phyloP scores from a whole-genome alignment of 2,113 vertebrate genomes.

The Syrrhaptes paradoxus region DNA sequence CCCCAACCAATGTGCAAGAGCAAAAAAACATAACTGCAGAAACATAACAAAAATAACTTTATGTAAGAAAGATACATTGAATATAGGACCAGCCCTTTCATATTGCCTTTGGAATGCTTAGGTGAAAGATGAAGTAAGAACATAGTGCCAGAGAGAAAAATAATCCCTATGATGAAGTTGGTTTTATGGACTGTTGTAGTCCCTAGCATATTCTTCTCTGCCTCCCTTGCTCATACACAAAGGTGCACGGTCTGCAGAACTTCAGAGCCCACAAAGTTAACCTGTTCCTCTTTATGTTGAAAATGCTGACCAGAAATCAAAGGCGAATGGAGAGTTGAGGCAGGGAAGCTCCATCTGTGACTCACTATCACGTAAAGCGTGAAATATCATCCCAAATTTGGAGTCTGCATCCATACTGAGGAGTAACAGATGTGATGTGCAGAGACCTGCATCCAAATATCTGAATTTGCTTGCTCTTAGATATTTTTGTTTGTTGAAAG shows the following conservation, averaged over 20 bases:
- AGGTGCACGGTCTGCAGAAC: conserved; percentile 8
- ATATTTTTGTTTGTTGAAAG: not conserved
- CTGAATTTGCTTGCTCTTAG: not conserved
- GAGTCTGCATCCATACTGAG: not conserved
- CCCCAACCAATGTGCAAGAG: not conserved
- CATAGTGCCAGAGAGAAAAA: not conserved
- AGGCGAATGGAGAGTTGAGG: conserved; percentile 34
- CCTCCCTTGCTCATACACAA: rapidly evolving
- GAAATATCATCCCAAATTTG: not conserved
- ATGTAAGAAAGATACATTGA: not conserved
- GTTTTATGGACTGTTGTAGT: not conserved
- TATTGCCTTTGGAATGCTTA: not conserved
- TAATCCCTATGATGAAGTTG: not conserved
- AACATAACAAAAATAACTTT: not conserved
- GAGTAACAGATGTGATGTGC: not conserved
- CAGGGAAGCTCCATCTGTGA: conserved; percentile 10
- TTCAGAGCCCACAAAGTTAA: not conserved
- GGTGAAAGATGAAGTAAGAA: not conserved
- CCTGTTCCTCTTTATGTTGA: not conserved
- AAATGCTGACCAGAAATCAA: conserved; percentile 47
- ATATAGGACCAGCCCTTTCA: not conserved
- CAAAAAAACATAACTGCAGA: not conserved
- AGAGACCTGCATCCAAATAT: not conserved
- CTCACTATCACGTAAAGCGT: not conserved
- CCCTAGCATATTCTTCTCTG: not conserved